These are phyloP conservation scores for Homarus americanus DNA, from an alignment of 1,140 invertebrate genomes.

Conservation along the genomic window DNA sequence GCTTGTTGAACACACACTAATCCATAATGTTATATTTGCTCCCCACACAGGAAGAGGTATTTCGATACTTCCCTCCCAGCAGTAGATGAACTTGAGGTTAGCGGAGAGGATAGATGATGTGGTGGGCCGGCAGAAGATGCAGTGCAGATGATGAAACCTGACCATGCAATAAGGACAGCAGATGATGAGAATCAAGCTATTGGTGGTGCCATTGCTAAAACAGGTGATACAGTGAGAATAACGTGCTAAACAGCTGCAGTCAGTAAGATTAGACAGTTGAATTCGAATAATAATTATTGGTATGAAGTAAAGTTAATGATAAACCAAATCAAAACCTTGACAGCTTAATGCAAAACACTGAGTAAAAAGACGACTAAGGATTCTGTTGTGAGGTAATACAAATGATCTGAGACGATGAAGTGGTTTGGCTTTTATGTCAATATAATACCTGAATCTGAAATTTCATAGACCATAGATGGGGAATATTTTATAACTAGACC, in stretches of 20 bases:
- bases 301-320: neutral
- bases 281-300: neutral
- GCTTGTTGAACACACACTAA: too few relatives aligned
- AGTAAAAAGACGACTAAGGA: neutral
- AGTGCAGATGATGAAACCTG: neutral
- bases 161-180: conserved; percentile 10
- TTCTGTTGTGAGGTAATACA: neutral
- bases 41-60: conserved; percentile 64
- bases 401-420: neutral
- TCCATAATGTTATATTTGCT: neutral
- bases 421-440: neutral
- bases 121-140: conserved; percentile 11
- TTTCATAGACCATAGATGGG: neutral
- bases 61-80: conserved; percentile 67
- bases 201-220: neutral
- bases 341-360: neutral
- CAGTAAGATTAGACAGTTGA: neutral
- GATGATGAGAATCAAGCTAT: neutral
- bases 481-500: neutral
- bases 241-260: conserved; percentile 11
- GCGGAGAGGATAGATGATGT: conserved; percentile 63
- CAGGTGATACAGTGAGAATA: neutral
- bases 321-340: conserved; percentile 7
- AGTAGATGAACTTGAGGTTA: conserved; percentile 64
- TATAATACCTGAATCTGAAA: neutral